A percentile compares a stretch with the other conserved stretches of the same genome.
phyloP scores from a whole-genome alignment of 2,888 invertebrate genomes.

The Dicyrtomina minuta region DNA sequence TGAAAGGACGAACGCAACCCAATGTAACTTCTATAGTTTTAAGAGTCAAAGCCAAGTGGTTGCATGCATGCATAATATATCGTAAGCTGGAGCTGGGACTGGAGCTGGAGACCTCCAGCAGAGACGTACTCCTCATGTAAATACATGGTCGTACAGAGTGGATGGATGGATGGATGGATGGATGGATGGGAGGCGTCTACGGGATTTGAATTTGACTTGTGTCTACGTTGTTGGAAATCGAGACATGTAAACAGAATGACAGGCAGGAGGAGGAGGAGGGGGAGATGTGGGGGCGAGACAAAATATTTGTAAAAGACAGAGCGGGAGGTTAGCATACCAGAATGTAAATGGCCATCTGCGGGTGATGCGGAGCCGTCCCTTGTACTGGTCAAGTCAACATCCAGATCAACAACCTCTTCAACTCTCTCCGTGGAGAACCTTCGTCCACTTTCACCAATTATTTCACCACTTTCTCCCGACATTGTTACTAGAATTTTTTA shows the following conservation, averaged over 20 bases:
- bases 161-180: too few relatives aligned
- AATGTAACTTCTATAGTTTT: too few relatives aligned
- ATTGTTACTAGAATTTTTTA: slow-evolving; percentile 11
- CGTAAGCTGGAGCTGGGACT: too few relatives aligned
- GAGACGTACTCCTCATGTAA: too few relatives aligned
- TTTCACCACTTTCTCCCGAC: slow-evolving; percentile 39
- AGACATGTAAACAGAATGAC: background rate
- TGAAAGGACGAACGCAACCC: too few relatives aligned
- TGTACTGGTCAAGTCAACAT: slow-evolving; percentile 38
- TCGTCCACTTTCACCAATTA: slow-evolving; percentile 36
- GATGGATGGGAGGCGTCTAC: too few relatives aligned
- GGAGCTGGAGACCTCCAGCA: too few relatives aligned
- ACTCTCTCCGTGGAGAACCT: slow-evolving; percentile 41
- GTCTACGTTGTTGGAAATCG: too few relatives aligned
- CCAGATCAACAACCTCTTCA: slow-evolving; percentile 39
- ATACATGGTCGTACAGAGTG: too few relatives aligned
- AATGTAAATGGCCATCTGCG: slow-evolving; percentile 31
- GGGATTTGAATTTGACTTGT: too few relatives aligned
- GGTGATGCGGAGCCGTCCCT: slow-evolving; percentile 31
- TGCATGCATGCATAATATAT: too few relatives aligned
- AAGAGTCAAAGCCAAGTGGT: too few relatives aligned
- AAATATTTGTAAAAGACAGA: background rate
- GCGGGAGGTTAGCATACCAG: slow-evolving; percentile 6
- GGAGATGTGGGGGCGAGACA: background rate
- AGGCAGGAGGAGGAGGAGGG: background rate